Conservation (phyloP, 2,888 invertebrate genomes). For the Drosophila cracens region DNA sequence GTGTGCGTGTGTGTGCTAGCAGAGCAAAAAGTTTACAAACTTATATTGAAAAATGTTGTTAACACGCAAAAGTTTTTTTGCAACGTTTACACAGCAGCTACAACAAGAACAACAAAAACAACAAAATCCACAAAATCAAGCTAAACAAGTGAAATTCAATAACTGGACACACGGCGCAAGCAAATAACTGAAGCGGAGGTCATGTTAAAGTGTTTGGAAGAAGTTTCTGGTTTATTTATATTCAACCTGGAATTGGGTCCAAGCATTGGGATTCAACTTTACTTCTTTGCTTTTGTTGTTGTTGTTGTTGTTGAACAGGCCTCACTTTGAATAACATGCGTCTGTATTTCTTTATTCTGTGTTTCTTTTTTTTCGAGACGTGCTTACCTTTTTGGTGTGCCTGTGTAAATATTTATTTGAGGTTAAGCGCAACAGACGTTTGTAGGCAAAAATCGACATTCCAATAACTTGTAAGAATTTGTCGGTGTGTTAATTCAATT, state of each 20-base stretch:
- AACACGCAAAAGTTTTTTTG: conserved; percentile 77
- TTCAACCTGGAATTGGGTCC: not conserved
- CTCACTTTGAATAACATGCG: conserved; percentile 66
- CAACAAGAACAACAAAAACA: conserved; percentile 33
- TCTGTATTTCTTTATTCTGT: conserved; percentile 16
- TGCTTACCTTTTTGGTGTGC: conserved; percentile 51
- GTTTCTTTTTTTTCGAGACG: conserved; percentile 25
- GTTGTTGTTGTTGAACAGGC: conserved; percentile 1
- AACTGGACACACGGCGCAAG: conserved; percentile 65
- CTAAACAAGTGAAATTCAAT: conserved; percentile 75
- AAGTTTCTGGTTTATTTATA: conserved; percentile 33
- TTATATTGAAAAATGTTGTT: conserved; percentile 80
- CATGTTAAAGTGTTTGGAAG: conserved; percentile 75
- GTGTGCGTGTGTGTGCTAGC: conserved; percentile 33
- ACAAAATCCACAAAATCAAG: conserved; percentile 57
- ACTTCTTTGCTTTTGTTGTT: not conserved
- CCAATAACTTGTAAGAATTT: conserved; percentile 38
- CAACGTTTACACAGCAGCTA: conserved; percentile 72
- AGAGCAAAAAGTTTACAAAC: conserved; percentile 74
- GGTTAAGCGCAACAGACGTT: conserved; percentile 58
- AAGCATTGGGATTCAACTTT: not conserved
- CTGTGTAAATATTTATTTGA: conserved; percentile 68
- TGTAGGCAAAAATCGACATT: conserved; percentile 23
- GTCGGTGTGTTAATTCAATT: conserved; percentile 59
- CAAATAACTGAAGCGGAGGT: conserved; percentile 59